Conservation (phyloP, 2,797 vertebrate genomes). For the Cryptoprocta ferox region DNA sequence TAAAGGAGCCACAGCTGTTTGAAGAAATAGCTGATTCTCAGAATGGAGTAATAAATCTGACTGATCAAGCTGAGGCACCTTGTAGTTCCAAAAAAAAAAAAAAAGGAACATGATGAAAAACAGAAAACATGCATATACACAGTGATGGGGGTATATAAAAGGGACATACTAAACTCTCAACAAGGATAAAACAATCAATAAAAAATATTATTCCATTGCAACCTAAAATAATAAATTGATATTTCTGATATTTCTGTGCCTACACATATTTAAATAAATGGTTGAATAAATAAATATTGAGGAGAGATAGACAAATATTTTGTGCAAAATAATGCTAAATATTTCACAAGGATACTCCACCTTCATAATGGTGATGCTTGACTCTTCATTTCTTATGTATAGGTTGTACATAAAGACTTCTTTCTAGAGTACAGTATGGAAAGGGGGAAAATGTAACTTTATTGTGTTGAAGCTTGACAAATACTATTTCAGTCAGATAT, state of each 20-base stretch:
- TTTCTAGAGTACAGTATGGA: background rate
- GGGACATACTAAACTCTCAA: background rate
- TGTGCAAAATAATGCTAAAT: background rate
- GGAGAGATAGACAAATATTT: background rate
- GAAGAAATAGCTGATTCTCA: background rate
- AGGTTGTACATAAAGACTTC: background rate
- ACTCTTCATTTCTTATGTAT: background rate
- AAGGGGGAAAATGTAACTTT: background rate
- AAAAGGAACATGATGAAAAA: background rate
- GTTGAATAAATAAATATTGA: background rate
- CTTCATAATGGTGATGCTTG: background rate
- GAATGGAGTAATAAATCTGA: background rate
- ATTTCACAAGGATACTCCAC: background rate
- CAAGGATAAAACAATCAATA: background rate
- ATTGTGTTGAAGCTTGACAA: background rate
- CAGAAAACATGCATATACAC: background rate
- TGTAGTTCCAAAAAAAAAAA: background rate
- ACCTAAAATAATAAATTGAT: background rate
- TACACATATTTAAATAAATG: background rate
- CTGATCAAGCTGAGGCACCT: background rate
- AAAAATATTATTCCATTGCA: background rate
- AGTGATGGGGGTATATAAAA: background rate
- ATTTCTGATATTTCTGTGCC: background rate
- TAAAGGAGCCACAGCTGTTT: background rate
- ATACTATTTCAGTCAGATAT: background rate